phyloP scores from a whole-genome alignment of 2,113 vertebrate genomes.

The Podocnemis expansa region DNA sequence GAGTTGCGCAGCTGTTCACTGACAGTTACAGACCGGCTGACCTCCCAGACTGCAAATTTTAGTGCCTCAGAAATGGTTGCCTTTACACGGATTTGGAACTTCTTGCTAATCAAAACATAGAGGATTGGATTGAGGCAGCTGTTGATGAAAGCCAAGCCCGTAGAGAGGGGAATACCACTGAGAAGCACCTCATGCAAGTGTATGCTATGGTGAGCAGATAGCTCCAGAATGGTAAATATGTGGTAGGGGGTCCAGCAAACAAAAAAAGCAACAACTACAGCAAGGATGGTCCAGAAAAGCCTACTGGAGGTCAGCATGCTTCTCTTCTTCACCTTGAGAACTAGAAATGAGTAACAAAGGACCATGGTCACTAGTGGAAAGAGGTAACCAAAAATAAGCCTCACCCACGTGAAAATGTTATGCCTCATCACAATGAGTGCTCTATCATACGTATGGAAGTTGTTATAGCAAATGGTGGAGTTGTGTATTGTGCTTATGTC shows the following conservation, averaged over 20 bases:
- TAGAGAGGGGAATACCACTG: slow-evolving; percentile 88
- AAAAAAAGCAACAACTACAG: slow-evolving; percentile 90
- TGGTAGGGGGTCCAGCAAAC: slow-evolving; percentile 95
- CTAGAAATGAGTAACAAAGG: slow-evolving; percentile 87
- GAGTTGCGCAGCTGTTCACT: slow-evolving; percentile 81
- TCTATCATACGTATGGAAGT: slow-evolving; percentile 82
- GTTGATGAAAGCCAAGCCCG: slow-evolving; percentile 93
- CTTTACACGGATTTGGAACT: slow-evolving; percentile 83
- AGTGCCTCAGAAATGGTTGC: slow-evolving; percentile 85
- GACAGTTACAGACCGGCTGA: slow-evolving; percentile 86
- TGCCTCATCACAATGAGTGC: slow-evolving; percentile 78
- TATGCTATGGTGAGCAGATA: slow-evolving; percentile 80
- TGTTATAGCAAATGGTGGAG: slow-evolving; percentile 88
- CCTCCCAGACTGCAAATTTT: slow-evolving; percentile 88
- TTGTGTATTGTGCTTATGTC: slow-evolving; percentile 80
- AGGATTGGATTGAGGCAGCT: slow-evolving; percentile 96
- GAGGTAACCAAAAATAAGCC: slow-evolving; percentile 88
- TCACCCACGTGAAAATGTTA: slow-evolving; percentile 82
- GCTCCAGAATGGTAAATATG: slow-evolving; percentile 90
- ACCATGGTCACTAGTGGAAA: slow-evolving; percentile 90
- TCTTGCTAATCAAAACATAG: slow-evolving; percentile 90
- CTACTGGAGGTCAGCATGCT: slow-evolving; percentile 79
- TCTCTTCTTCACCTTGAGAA: slow-evolving; percentile 80
- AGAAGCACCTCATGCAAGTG: slow-evolving; percentile 77
- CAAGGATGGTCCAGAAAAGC: slow-evolving; percentile 88